Percentiles rank a stretch among this genome's conserved stretches.
Conservation (phyloP, 1,140 invertebrate genomes). For the Tetragnatha versicolor region DNA sequence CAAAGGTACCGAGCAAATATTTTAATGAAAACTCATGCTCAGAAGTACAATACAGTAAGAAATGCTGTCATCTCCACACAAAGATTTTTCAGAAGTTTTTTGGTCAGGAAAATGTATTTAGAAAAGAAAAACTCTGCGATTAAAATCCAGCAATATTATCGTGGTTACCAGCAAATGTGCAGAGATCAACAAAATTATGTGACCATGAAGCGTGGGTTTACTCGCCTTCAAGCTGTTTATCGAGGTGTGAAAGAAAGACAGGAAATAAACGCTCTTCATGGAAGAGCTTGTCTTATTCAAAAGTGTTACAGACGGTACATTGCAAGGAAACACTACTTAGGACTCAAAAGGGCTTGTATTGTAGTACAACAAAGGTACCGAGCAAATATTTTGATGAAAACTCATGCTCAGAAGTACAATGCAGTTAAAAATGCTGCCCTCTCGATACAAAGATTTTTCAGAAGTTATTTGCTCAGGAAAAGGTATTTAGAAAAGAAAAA, state of each 20-base stretch:
- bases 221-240: too few relatives aligned
- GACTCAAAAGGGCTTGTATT: constrained; percentile 53
- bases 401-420: neutral
- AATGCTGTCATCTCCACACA: neutral
- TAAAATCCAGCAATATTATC: neutral
- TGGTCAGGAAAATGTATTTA: neutral
- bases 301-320: neutral
- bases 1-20: neutral
- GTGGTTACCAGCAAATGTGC: neutral
- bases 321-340: constrained; percentile 40
- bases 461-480: neutral
- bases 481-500: neutral
- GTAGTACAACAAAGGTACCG: constrained; percentile 58
- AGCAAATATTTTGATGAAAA: constrained; percentile 43
- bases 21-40: neutral
- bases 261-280: neutral
- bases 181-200: neutral
- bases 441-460: neutral
- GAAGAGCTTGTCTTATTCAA: constrained; percentile 9
- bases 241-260: too few relatives aligned
- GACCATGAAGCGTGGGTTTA: too few relatives aligned
- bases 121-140: constrained; percentile 32
- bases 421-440: neutral
- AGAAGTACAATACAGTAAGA: neutral
- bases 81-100: neutral